phyloP scores from a whole-genome alignment of 1,140 invertebrate species.

The Drosophila tani region DNA sequence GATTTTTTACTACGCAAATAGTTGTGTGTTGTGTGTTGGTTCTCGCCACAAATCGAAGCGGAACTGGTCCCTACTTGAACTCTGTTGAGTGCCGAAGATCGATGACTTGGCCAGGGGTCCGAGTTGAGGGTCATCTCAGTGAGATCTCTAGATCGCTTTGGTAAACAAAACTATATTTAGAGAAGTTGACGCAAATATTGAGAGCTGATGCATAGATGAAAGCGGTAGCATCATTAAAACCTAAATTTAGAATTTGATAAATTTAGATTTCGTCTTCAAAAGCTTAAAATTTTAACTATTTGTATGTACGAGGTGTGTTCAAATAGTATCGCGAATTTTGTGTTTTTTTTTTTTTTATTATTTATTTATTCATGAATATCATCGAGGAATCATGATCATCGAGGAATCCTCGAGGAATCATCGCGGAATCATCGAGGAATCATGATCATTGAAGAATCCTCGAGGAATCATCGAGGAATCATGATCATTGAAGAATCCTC shows the following conservation, averaged over 20 bases:
- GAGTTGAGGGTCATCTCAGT: slow-evolving; percentile 16
- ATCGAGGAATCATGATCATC: too few species aligned
- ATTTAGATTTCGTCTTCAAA: background rate
- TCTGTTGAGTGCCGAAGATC: slow-evolving; percentile 17
- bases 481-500: too few species aligned
- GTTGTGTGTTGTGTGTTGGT: background rate
- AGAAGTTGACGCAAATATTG: background rate
- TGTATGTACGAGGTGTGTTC: too few species aligned
- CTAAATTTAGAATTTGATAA: background rate
- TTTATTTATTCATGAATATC: too few species aligned
- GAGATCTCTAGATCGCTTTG: background rate
- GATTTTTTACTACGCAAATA: slow-evolving; percentile 40
- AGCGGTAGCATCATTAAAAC: background rate
- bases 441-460: too few species aligned
- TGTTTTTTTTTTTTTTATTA: too few species aligned
- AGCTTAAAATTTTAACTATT: background rate
- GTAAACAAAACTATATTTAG: slow-evolving; percentile 11
- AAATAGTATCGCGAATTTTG: too few species aligned
- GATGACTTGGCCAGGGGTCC: slow-evolving; percentile 11
- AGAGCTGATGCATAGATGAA: background rate
- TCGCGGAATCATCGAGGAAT: too few species aligned
- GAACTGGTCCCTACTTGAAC: slow-evolving; percentile 25
- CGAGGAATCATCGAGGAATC: too few species aligned
- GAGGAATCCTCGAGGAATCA: too few species aligned
- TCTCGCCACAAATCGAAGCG: slow-evolving; percentile 20